A percentile compares a stretch with the other conserved stretches of the same genome.
These are phyloP conservation scores for Zelostemma sp. DNA, from an alignment of 1,140 invertebrate species.

Conservation along the genomic window DNA sequence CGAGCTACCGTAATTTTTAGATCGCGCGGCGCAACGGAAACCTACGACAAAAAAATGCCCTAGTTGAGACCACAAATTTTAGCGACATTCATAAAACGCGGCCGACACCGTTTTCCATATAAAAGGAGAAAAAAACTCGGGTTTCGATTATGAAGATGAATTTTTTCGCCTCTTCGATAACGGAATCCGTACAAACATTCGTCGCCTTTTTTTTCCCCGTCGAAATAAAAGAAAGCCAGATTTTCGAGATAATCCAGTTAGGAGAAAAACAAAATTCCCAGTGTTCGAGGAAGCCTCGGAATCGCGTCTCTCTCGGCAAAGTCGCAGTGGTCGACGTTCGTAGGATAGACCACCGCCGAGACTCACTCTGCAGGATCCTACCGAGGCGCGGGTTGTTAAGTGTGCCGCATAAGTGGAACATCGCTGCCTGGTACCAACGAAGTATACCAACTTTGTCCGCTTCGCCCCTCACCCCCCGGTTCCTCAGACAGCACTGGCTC, in stretches of 20 bases:
- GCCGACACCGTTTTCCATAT: no score
- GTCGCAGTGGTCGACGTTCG: slow-evolving; percentile 38
- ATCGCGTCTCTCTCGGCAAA: slow-evolving; percentile 31
- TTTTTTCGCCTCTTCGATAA: no score
- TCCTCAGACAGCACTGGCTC: slow-evolving; percentile 42
- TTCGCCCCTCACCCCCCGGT: slow-evolving; percentile 48
- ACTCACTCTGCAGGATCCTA: slow-evolving; percentile 66
- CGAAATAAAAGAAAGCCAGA: no score
- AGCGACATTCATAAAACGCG: no score
- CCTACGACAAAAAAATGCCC: no score
- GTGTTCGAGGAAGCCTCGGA: no score
- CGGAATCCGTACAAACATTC: no score
- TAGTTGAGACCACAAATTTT: no score
- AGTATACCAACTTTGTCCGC: slow-evolving; percentile 66
- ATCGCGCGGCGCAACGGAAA: no score
- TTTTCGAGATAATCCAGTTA: not conserved
- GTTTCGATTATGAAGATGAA: slow-evolving; percentile 1
- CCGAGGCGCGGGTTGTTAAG: slow-evolving; percentile 61
- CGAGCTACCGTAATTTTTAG: no score
- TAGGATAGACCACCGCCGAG: slow-evolving; percentile 53
- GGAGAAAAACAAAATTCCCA: slow-evolving; percentile 36
- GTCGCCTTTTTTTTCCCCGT: no score
- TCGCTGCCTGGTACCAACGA: slow-evolving; percentile 68
- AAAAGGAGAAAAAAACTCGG: no score
- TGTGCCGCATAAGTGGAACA: slow-evolving; percentile 70